Base-by-base conservation (phyloP, 2,113 vertebrate genomes). In the Triplophysa siluroides region DNA sequence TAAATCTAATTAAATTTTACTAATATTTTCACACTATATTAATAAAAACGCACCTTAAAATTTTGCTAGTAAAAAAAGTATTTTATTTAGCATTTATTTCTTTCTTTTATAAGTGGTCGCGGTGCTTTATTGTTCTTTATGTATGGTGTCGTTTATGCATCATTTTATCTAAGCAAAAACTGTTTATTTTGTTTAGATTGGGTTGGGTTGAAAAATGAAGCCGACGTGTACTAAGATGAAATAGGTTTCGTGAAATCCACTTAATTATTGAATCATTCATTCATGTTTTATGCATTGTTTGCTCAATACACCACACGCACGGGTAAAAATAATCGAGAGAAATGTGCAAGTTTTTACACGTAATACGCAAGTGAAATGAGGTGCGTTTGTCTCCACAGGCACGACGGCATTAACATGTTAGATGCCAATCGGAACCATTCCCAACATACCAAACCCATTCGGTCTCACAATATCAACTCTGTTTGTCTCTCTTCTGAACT, bases 361-460 rank as follows among this genome's bases (percentile, higher is more conserved):
- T 41, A 56, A 72, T 21, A 14, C 78, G 66, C 61, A 71, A 72
- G 82, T 76, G 84, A 76, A 77, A 50, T 69, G 63, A 66, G 69
- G 65, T 16, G 79, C 65, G 79, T 83, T 85, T 86, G 84, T 64
- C 67, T 88, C 66, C 86, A 33, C 33, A 78, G 70, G 24, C 45
- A 68, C 79, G 76, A 82, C 71, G 84, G 84, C 78, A 78, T 90
- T 89, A 88, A 88, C 84, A 87, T 90, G 90, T 83, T 78, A 63
- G 75, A 81, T 38, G 43, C 43, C 43, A 45, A 12, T 45, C 1
- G 12, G 2, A 45, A 45, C 43, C 8, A 12, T 45, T 45, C 43
- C 43, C 43, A 45, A 12, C 43, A 45, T 45, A 12, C 43, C 8
- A 45, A 11, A 45, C 11, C 8, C 43, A 45, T 45, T 11, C 43